A percentile compares a stretch with the other conserved stretches of the same genome.
Conservation (phyloP, 2,113 vertebrate species). For the Hippoglossus stenolepis region DNA sequence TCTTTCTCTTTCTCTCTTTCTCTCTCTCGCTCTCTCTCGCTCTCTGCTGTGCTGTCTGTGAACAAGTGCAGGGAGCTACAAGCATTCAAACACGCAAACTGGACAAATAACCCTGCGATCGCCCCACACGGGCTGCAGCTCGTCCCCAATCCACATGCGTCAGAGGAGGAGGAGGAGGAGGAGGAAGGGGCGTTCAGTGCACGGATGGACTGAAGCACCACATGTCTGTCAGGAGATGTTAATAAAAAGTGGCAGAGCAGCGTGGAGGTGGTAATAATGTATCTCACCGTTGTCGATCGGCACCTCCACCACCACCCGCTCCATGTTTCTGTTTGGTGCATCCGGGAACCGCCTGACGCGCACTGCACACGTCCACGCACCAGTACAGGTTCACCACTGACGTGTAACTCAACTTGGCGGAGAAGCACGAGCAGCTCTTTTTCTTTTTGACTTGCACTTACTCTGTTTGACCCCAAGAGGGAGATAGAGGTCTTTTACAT, state of each 20-base stretch:
- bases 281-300: slow-evolving; percentile 79
- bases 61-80: background rate
- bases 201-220: slow-evolving; percentile 1
- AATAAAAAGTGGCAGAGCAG: slow-evolving; percentile 18
- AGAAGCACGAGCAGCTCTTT: slow-evolving; percentile 38
- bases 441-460: background rate
- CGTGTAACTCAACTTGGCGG: slow-evolving; percentile 81
- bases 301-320: slow-evolving; percentile 76
- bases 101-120: background rate
- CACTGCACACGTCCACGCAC: slow-evolving; percentile 82
- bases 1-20: background rate
- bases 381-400: slow-evolving; percentile 81
- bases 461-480: slow-evolving; percentile 31
- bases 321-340: slow-evolving; percentile 74
- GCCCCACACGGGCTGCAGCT: slow-evolving; percentile 9
- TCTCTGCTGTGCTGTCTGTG: background rate
- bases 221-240: slow-evolving; percentile 10
- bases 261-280: slow-evolving; percentile 34
- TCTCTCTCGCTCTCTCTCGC: background rate
- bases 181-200: background rate
- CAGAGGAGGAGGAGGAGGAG: slow-evolving; percentile 41
- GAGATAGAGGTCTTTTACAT: slow-evolving; percentile 30
- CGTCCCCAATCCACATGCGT: slow-evolving; percentile 25
- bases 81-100: background rate
- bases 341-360: slow-evolving; percentile 80